These are phyloP conservation scores for Amazona ochrocephala DNA, from an alignment of 2,797 vertebrate species.

Conservation along the genomic window DNA sequence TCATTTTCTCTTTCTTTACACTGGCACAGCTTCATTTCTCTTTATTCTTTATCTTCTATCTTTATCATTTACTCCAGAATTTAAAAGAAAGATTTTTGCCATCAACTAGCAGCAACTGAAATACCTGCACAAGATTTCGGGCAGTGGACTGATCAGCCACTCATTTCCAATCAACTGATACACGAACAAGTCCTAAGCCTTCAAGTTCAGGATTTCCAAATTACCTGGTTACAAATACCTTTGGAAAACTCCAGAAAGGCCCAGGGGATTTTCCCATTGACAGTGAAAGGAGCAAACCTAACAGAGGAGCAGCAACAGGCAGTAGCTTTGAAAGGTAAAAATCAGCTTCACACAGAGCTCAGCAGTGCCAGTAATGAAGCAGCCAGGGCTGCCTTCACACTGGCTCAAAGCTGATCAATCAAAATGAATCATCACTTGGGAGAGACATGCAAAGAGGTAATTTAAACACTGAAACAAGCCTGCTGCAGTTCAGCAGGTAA, in stretches of 20 bases:
- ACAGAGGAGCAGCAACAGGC: background rate
- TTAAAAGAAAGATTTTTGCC: background rate
- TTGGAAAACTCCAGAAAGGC: background rate
- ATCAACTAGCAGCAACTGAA: background rate
- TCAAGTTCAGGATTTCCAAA: background rate
- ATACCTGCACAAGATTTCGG: background rate
- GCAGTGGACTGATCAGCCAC: background rate
- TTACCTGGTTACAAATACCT: background rate
- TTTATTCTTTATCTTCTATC: background rate
- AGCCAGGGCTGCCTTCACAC: background rate
- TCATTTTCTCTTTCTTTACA: background rate
- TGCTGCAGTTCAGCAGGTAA: slow-evolving; percentile 47
- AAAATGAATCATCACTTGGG: slow-evolving; percentile 32
- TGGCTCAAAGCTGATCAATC: slow-evolving; percentile 46
- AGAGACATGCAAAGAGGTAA: background rate
- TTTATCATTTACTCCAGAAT: background rate
- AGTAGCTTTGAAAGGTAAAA: background rate
- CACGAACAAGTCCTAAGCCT: background rate
- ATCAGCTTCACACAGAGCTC: background rate
- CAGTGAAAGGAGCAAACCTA: background rate
- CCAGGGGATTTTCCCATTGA: background rate
- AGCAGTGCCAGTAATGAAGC: background rate
- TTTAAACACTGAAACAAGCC: slow-evolving; percentile 37
- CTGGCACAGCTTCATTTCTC: background rate
- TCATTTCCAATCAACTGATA: background rate